Percentiles rank a stretch among this genome's conserved stretches.
phyloP scores from a whole-genome alignment of 2,113 vertebrate genomes.

The Chlamydotis undulata region DNA sequence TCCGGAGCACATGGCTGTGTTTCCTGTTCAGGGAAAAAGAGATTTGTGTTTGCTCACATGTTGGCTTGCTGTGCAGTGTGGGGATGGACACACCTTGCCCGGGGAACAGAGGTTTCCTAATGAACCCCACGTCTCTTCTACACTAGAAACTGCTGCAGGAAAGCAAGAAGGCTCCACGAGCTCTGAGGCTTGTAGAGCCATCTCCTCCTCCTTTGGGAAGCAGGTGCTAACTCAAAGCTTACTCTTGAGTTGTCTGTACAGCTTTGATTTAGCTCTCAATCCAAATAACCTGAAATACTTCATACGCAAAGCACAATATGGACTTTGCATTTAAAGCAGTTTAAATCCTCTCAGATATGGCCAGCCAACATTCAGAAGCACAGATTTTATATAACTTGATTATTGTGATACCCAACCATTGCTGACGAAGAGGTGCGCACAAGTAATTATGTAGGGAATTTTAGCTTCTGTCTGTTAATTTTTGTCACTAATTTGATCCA shows the following conservation, averaged over 20 bases:
- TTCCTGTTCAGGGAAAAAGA: neutral
- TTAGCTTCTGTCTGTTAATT: neutral
- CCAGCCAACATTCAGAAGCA: neutral
- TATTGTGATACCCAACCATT: neutral
- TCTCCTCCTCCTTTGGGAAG: neutral
- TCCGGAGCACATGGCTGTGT: neutral
- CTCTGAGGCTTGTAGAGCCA: neutral
- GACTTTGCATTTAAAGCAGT: neutral
- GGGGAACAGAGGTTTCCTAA: fast-evolving
- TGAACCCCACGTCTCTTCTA: fast-evolving
- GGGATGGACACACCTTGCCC: neutral
- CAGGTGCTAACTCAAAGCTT: neutral
- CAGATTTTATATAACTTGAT: neutral
- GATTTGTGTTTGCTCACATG: neutral
- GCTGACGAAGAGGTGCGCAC: neutral
- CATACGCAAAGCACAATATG: neutral
- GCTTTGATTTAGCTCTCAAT: neutral
- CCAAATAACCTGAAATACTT: neutral
- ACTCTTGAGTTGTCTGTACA: neutral
- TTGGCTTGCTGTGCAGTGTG: neutral
- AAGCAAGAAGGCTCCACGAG: neutral
- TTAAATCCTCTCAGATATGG: neutral
- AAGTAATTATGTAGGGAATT: neutral
- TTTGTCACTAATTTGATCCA: neutral
- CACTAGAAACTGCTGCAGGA: neutral